Evolutionary conservation across 2,797 vertebrate genomes (phyloP), one percentile per base, ranked within the genome.

Genomic region (Lagothrix lagotricha): DNA sequence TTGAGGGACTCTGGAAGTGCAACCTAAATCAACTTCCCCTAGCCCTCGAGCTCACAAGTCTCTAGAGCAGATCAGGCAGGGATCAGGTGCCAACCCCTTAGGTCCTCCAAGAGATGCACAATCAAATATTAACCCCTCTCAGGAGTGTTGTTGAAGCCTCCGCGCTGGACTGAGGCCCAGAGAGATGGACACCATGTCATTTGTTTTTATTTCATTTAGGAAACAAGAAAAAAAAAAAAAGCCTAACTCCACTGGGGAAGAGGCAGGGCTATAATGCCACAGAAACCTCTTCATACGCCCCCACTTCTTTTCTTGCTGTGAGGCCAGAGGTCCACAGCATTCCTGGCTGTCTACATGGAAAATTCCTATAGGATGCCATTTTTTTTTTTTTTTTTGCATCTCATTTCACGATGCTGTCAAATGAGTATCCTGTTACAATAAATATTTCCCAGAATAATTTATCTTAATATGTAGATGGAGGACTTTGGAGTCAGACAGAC

Each of bases 181-280:
- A 12, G 7, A 57, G 9, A 20, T 33, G 26, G 24, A 39, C 2
- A 10, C 2, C 54, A 15, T 13, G 14, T 67, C 33, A n/a, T 67
- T 67, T n/a, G 30, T 67, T 67, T 67, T 67, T 67, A 67, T 67
- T 67, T 67, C 64, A 67, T 67, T 67, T 73, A 39, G 70, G 36
- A 39, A 72, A 72, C 19, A 39, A 39, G 36, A 39, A 39, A 39
- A 24, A 70, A 70, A 41, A 41, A 36, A 36, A 39, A 19, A 8
- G 24, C 22, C 0, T n/a, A 24, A 3, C 1, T 14, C 2, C 22
- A 33, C 11, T 0, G 15, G 3, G 20, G 14, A 3, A 2, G 3
- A 24, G 2, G 28, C 17, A 3, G 11, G 24, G 22, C 1, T 7
- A 12, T 24, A 1, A 4, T 0, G 61, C 41, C 0, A 6, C 24